These are phyloP conservation scores for Anas capensis DNA, from an alignment of 2,797 vertebrate species.

Conservation along the genomic window DNA sequence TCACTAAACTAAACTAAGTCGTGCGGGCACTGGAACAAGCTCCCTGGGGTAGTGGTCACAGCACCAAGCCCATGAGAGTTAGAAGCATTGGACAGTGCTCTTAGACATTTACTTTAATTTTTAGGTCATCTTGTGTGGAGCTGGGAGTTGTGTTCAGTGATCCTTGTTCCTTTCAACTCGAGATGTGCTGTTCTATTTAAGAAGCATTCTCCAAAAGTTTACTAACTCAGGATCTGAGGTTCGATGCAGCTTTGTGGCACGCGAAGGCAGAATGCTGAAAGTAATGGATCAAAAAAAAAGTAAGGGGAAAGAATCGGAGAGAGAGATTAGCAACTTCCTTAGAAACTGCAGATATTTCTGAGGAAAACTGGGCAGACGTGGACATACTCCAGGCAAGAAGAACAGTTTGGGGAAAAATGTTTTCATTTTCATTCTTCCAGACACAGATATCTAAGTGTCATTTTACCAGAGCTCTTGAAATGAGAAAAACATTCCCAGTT, in stretches of 20 bases:
- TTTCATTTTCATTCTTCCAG: background rate
- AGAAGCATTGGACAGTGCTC: background rate
- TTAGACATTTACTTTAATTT: background rate
- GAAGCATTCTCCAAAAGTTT: background rate
- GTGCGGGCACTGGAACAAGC: background rate
- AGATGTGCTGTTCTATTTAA: background rate
- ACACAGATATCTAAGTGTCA: background rate
- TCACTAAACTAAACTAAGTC: background rate
- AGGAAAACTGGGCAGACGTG: background rate
- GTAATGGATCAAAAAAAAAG: background rate
- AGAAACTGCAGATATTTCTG: conserved; percentile 48
- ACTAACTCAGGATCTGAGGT: background rate
- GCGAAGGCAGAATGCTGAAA: background rate
- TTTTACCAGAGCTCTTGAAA: background rate
- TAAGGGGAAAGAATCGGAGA: background rate
- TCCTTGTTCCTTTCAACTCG: background rate
- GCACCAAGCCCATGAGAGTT: background rate
- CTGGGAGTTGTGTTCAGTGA: background rate
- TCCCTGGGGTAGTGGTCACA: background rate
- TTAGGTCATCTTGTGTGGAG: background rate
- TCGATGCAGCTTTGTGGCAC: background rate
- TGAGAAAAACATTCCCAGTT: background rate
- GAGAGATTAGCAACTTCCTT: conserved; percentile 1
- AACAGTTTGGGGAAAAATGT: background rate
- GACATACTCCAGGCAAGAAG: background rate